A percentile compares a stretch with the other conserved stretches of the same genome.
These are phyloP conservation scores for Atopsyche davidsoni DNA, from an alignment of 1,140 invertebrate genomes.

Conservation along the genomic window DNA sequence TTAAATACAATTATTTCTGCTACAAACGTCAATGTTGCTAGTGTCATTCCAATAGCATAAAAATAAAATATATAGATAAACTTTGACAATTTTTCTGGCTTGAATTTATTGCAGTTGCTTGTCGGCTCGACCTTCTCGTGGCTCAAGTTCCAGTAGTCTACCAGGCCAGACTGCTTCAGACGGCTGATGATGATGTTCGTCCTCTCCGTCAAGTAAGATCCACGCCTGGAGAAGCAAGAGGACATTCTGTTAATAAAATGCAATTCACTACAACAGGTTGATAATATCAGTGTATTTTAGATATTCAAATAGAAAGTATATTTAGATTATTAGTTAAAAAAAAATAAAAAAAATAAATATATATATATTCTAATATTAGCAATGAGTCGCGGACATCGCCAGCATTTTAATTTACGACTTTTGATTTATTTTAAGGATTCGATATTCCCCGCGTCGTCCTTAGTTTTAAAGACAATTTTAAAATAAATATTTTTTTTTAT, in stretches of 20 bases:
- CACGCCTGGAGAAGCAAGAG: slow-evolving; percentile 3
- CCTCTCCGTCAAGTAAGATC: neutral
- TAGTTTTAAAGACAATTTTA: too few species aligned
- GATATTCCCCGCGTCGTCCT: too few species aligned
- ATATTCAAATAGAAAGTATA: neutral
- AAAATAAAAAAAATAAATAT: neutral
- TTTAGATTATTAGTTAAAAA: neutral
- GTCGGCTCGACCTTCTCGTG: neutral
- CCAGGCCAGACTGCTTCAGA: slow-evolving; percentile 6
- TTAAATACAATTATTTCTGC: too few species aligned
- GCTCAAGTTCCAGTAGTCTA: slow-evolving; percentile 1
- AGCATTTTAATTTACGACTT: too few species aligned
- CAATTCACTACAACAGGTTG: neutral
- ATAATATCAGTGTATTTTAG: neutral
- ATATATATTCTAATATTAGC: too few species aligned
- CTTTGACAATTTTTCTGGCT: slow-evolving; percentile 5
- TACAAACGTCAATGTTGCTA: slow-evolving; percentile 1
- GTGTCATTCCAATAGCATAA: slow-evolving; percentile 1
- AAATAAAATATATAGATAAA: slow-evolving; percentile 11
- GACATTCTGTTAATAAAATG: neutral
- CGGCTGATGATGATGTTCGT: slow-evolving; percentile 7
- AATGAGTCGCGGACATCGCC: too few species aligned
- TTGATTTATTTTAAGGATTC: too few species aligned
- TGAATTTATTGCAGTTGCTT: neutral
- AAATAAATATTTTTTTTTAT: too few species aligned